These are phyloP conservation scores for Cataglyphis altisquamis DNA, from an alignment of 2,888 invertebrate species.

Conservation along the genomic window DNA sequence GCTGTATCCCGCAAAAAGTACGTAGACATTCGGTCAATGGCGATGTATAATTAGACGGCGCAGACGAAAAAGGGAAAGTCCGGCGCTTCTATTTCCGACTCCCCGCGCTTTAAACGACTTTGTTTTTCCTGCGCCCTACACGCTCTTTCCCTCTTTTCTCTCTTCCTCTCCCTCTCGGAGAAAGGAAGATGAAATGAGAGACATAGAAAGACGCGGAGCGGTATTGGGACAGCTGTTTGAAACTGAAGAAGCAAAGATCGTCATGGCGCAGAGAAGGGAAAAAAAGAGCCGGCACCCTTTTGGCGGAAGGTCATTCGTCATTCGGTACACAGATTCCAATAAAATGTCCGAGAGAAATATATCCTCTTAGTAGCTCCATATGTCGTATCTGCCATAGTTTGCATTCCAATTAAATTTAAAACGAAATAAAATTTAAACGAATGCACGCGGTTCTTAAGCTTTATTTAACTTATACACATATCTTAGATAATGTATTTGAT, in stretches of 20 bases:
- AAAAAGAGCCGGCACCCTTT: constrained; percentile 67
- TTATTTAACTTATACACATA: background rate
- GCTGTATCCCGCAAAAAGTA: constrained; percentile 2
- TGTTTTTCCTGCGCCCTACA: constrained; percentile 75
- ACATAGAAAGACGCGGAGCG: constrained; percentile 74
- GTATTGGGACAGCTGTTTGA: constrained; percentile 79
- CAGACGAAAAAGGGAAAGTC: constrained; percentile 77
- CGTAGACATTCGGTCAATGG: constrained; percentile 71
- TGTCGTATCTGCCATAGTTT: constrained; percentile 22
- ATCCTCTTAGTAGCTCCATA: constrained; percentile 4
- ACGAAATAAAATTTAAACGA: background rate
- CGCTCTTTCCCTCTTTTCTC: constrained; percentile 62
- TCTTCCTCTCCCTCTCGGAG: background rate
- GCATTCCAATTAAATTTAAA: background rate
- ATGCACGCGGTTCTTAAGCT: background rate
- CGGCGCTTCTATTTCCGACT: constrained; percentile 80
- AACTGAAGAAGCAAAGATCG: constrained; percentile 64
- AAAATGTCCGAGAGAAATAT: constrained; percentile 5
- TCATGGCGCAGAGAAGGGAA: constrained; percentile 35
- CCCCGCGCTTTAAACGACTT: constrained; percentile 76
- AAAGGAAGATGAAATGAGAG: constrained; percentile 45
- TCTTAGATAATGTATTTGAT: background rate
- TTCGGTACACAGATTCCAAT: constrained; percentile 70
- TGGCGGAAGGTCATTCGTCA: constrained; percentile 72
- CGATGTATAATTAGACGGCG: constrained; percentile 73